Base-by-base conservation (phyloP, 2,888 invertebrate species). In the Chrysotoxum bicinctum region DNA sequence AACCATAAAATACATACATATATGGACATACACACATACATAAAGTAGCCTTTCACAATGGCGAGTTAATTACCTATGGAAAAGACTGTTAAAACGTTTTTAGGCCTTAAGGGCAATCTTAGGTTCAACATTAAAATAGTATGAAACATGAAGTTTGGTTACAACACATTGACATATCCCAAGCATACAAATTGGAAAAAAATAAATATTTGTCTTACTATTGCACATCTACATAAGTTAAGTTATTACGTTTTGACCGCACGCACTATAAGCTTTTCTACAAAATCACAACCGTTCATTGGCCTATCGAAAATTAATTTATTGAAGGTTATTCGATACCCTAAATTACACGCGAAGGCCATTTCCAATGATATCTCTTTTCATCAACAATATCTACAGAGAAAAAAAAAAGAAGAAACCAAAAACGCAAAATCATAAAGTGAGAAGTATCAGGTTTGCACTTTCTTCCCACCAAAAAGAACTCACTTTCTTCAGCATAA, bases 401-500 rank as follows among this genome's bases (percentile, higher is more conserved):
- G 0, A 48, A 7, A 12, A 21, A 37, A 48, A 43, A 69, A 60
- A 7, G 0, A 21, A 26, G 14, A 10, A 43, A 23, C 26, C 16
- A 48, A 40, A 26, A 43, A 78, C 52, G 26, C 26, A 50, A 54
- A 64, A 73, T 68, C 62, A 74, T 64, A 30, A 78, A 70, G 50
- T 23, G 40, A 74, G 32, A 45, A 52, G 56, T 75, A 66, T 62
- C 35, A 12, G 21, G 56, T 81, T 81, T 81, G 77, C 64, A 81
- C 81, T 81, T 85, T 81, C 81, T 77, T 85, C 72, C 56, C 56
- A 26, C 21, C 23, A 45, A 69, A 77, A 54, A 81, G 81, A 81
- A 81, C 85, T 81, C 76, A 81, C 85, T 85, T 85, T 85, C 85
- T 50, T 80, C 85, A 85, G 37, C 56, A 73, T 76, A 64, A 10